Percentiles rank a stretch among this genome's conserved stretches.
Evolutionary conservation across 2,888 invertebrate species (phyloP).

Genomic region (Actias luna): DNA sequence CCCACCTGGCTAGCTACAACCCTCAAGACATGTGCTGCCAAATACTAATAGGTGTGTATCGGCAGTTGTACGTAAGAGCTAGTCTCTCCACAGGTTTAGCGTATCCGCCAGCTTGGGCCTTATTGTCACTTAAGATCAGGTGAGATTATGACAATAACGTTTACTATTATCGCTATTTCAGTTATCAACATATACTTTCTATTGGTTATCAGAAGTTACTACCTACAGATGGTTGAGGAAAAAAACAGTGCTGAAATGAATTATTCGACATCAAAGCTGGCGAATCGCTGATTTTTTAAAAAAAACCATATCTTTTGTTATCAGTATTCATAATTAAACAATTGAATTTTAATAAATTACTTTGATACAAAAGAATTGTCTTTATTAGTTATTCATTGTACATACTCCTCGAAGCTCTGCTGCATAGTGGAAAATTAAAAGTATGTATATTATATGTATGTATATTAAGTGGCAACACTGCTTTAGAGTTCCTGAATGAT

Average conservation of each 20-base stretch:
- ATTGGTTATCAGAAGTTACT: neutral
- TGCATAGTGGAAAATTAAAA: no score
- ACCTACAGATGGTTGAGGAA: neutral
- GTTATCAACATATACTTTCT: neutral
- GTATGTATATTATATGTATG: no score
- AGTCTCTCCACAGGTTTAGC: no score
- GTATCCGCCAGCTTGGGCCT: neutral
- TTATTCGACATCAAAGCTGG: neutral
- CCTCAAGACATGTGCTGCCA: no score
- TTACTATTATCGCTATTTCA: neutral
- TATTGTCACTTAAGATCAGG: neutral
- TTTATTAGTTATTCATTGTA: no score
- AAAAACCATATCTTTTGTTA: neutral
- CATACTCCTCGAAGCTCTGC: no score
- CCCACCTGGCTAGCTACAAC: no score
- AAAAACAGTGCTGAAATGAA: neutral
- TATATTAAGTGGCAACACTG: no score
- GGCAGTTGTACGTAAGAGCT: no score
- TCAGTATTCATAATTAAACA: neutral
- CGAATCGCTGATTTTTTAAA: neutral
- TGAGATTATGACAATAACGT: neutral
- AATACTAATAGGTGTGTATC: no score
- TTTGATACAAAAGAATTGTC: no score
- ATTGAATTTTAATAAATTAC: neutral
- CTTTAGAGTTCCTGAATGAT: no score